Percentiles rank a stretch among this genome's conserved stretches.
Evolutionary conservation across 2,113 vertebrate genomes (phyloP).

Genomic region (Butastur rufipennis): DNA sequence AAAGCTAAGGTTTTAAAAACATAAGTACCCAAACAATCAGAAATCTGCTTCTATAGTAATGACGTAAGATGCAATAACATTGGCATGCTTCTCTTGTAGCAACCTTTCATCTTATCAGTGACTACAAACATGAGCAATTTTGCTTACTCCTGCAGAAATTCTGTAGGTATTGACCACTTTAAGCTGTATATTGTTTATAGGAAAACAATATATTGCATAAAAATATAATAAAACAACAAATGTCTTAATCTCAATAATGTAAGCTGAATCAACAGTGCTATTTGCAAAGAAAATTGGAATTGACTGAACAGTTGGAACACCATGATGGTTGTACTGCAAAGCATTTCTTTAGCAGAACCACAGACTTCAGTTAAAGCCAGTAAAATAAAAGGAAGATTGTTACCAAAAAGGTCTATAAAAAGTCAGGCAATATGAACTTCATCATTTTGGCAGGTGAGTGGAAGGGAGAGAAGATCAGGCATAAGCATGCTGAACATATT

Average conservation of each 20-base stretch:
- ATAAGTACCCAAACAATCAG: not conserved
- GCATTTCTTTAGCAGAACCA: constrained; percentile 14
- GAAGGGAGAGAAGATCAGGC: not conserved
- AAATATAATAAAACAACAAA: not conserved
- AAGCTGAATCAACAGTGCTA: not conserved
- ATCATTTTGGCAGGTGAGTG: not conserved
- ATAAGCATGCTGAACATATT: not conserved
- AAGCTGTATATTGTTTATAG: not conserved
- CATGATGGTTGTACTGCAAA: not conserved
- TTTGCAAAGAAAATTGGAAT: not conserved
- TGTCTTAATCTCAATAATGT: not conserved
- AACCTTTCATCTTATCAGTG: not conserved
- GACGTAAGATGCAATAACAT: not conserved
- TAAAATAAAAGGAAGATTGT: constrained; percentile 25
- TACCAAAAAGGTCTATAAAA: not conserved
- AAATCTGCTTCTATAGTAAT: not conserved
- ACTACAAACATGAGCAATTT: not conserved
- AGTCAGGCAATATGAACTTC: not conserved
- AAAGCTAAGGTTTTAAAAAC: not conserved
- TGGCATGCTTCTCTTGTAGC: not conserved
- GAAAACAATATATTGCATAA: not conserved
- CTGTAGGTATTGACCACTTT: not conserved
- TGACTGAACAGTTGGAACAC: not conserved
- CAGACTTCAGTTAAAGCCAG: constrained; percentile 23
- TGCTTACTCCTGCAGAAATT: not conserved